Evolutionary conservation across 2,797 vertebrate species (phyloP), one percentile per base, ranked within the genome.

Genomic region (Euphonia xanthogaster): DNA sequence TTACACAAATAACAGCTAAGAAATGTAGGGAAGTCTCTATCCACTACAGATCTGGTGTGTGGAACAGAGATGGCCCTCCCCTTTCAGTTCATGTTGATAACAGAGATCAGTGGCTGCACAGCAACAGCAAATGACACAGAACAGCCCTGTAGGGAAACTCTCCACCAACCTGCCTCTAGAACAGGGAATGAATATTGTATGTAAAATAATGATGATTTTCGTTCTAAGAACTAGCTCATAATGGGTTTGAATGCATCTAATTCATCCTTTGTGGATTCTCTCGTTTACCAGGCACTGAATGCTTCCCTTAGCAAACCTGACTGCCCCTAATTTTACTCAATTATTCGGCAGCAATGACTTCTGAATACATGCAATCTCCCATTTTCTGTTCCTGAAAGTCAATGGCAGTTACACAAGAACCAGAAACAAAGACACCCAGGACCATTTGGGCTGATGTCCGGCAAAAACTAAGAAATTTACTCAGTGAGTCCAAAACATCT

Each of bases 281-380:
- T 79, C 47, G 51, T 82, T 87, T 85, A 84, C 24, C 39, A 85
- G 58, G 16, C 21, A 65, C 24, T 31, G 28, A 92, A 73, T 39
- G 10, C 22, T 91, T 77, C 33, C 31, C 42, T 74, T 54, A 30
- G 35, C 28, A 73, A 44, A 63, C 28, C 60, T 48, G 35, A 63
- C 35, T 80, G 70, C 11, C 42, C n/a, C 37, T 70, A 57, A 65
- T 80, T 92, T 90, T 71, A 51, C 15, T 80, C 42, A 77, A 14
- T 60, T 73, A 45, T n/a, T 84, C 85, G 25, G n/a, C 62, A 91
- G 63, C 20, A 68, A 54, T 28, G 45, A 30, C 28, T 71, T 60
- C 45, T 83, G 65, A 85, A 77, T 51, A 77, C 19, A 45, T 33
- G 50, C 8, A 39, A 5, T 39, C 61, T 71, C 17, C 42, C 20